phyloP scores from a whole-genome alignment of 2,113 vertebrate species.

The Scomber scombrus region DNA sequence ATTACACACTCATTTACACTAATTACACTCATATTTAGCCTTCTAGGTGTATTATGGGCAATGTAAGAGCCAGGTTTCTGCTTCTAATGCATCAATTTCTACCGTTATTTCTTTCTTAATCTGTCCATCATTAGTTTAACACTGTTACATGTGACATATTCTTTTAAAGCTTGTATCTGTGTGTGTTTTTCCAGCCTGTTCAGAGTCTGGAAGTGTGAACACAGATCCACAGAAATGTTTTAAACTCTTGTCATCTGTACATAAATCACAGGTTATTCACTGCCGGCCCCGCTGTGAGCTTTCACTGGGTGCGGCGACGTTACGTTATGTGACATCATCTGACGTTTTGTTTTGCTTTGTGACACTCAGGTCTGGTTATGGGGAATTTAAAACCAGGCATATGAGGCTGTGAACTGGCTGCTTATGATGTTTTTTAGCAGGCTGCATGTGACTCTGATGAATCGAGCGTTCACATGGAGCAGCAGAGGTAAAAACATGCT shows the following conservation, averaged over 20 bases:
- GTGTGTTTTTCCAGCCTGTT: neutral
- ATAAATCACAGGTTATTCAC: neutral
- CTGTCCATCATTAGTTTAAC: too few species aligned
- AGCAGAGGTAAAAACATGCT: neutral
- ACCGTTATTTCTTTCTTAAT: too few species aligned
- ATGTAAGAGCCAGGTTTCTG: too few species aligned
- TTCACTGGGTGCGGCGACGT: neutral
- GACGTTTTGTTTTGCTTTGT: neutral
- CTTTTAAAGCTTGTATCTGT: too few species aligned
- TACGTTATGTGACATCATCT: neutral
- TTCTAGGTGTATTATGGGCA: too few species aligned
- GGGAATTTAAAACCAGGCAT: slow-evolving; percentile 36
- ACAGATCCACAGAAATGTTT: neutral
- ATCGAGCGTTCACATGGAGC: slow-evolving; percentile 10
- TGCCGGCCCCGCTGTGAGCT: neutral
- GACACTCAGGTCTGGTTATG: neutral
- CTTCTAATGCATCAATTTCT: too few species aligned
- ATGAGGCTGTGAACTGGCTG: neutral
- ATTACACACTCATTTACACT: too few species aligned
- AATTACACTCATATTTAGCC: too few species aligned
- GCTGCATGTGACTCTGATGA: neutral
- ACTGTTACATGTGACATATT: too few species aligned
- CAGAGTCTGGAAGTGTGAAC: neutral
- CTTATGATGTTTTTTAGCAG: neutral
- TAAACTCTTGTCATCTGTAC: neutral